Percentiles rank a stretch among this genome's conserved stretches.
Evolutionary conservation across 2,113 vertebrate genomes (phyloP).

Genomic region (Chloebia gouldiae): DNA sequence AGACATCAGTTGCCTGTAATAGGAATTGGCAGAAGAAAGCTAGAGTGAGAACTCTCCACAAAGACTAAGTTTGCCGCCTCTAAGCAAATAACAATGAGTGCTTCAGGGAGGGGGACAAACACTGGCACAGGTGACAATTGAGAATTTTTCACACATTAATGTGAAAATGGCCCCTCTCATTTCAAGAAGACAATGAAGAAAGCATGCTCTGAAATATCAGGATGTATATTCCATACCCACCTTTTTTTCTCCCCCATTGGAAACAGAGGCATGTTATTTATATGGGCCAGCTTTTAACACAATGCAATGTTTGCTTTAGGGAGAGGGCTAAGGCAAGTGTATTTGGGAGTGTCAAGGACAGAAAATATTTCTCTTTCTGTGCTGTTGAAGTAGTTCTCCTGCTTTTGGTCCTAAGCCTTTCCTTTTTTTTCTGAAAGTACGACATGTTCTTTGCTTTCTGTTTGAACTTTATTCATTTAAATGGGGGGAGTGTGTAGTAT

Average conservation of each 20-base stretch:
- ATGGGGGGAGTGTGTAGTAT: neutral
- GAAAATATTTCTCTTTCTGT: neutral
- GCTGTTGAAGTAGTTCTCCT: neutral
- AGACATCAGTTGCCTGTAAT: neutral
- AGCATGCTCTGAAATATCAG: neutral
- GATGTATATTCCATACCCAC: neutral
- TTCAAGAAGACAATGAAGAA: neutral
- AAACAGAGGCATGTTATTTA: neutral
- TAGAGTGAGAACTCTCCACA: neutral
- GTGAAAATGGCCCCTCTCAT: neutral
- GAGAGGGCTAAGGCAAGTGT: neutral
- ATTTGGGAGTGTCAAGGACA: neutral
- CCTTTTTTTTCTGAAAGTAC: neutral
- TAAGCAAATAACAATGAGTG: neutral
- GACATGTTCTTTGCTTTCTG: neutral
- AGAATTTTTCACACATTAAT: neutral
- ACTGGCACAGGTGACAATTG: neutral
- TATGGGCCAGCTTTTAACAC: neutral
- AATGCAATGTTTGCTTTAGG: neutral
- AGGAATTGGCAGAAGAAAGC: neutral
- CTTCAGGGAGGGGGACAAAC: neutral
- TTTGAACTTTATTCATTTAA: neutral
- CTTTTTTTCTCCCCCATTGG: accelerated
- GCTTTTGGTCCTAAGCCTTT: neutral
- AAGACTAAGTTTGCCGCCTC: neutral